phyloP scores from a whole-genome alignment of 2,888 invertebrate species.

The Paralinhomoeus sp. region DNA sequence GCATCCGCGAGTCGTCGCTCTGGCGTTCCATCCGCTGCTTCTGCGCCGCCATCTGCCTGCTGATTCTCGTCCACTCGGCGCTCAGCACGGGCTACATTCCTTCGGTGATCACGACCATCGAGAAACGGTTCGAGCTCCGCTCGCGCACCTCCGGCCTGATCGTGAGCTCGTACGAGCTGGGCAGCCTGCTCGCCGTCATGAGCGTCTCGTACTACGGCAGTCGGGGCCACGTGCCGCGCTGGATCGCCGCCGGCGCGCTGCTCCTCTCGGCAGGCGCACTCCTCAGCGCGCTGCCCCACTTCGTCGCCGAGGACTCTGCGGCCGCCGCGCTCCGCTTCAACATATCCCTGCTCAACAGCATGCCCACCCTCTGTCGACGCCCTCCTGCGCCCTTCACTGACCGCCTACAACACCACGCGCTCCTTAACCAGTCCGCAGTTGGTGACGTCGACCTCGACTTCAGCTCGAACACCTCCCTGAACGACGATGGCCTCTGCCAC shows the following conservation, averaged over 20 bases:
- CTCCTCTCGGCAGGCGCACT: constrained; percentile 79
- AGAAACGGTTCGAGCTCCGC: constrained; percentile 38
- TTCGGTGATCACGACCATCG: constrained; percentile 73
- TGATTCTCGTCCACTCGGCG: constrained; percentile 24
- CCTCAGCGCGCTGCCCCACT: constrained; percentile 28
- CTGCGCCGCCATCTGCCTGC: constrained; percentile 24
- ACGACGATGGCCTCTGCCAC: too few species aligned
- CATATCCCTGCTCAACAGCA: too few species aligned
- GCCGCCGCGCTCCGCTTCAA: too few species aligned
- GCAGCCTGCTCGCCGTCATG: constrained; percentile 78
- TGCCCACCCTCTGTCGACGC: too few species aligned
- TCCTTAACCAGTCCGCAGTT: background rate
- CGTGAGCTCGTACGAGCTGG: constrained; percentile 31
- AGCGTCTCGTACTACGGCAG: constrained; percentile 85
- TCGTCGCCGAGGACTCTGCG: too few species aligned
- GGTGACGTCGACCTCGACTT: too few species aligned
- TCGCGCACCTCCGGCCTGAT: constrained; percentile 2
- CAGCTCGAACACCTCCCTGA: too few species aligned
- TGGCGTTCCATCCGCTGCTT: constrained; percentile 11
- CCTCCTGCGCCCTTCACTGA: too few species aligned
- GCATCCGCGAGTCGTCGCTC: too few species aligned
- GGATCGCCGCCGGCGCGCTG: constrained; percentile 73
- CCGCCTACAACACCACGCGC: too few species aligned
- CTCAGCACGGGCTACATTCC: constrained; percentile 27
- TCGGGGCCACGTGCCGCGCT: constrained; percentile 67